Conservation (phyloP, 1,140 invertebrate genomes). For the Bombus terrestris region DNA sequence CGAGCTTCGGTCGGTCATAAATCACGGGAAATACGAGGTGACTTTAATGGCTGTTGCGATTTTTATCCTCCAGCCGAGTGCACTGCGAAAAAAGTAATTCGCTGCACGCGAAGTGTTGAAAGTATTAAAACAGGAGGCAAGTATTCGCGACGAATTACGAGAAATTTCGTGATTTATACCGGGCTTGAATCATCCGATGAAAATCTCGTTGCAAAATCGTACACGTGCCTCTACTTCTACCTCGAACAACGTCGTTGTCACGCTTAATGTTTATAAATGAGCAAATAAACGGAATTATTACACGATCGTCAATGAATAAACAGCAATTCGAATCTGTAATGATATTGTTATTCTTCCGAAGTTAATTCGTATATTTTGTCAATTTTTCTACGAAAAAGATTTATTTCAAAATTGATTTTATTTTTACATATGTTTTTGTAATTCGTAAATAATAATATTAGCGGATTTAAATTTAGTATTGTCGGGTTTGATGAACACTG, state of each 20-base stretch:
- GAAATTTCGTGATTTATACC: conserved; percentile 43
- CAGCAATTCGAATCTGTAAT: background rate
- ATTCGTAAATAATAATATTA: background rate
- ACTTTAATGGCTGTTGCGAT: conserved; percentile 73
- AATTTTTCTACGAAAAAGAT: too few species aligned
- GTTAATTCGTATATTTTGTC: too few species aligned
- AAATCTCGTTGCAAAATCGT: background rate
- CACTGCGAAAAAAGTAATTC: conserved; percentile 50
- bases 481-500: too few species aligned
- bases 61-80: conserved; percentile 69
- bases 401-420: too few species aligned
- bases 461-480: too few species aligned
- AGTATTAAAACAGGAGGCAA: conserved; percentile 39
- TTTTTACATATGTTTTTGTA: too few species aligned
- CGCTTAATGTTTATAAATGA: background rate
- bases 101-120: conserved; percentile 57
- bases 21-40: conserved; percentile 67
- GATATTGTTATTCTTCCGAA: background rate
- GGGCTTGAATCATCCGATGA: conserved; percentile 26
- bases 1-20: conserved; percentile 67
- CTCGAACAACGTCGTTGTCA: background rate
- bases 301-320: background rate
- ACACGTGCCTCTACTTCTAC: too few species aligned
- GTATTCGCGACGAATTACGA: conserved; percentile 21
- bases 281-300: background rate